Conservation (phyloP, 2,888 invertebrate genomes). For the Euspilapteryx auroguttella region DNA sequence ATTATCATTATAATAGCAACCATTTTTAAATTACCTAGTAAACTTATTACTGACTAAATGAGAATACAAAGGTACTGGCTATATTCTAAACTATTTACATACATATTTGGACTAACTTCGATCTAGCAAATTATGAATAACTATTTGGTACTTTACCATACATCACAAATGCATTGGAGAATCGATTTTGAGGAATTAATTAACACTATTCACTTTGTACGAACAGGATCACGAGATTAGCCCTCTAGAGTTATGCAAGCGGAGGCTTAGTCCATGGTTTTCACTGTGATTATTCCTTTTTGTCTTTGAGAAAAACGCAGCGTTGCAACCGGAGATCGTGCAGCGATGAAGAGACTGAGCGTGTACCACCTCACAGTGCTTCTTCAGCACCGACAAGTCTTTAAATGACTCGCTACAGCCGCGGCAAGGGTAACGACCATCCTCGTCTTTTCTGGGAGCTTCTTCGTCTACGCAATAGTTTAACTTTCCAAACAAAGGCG, state of each 20-base stretch:
- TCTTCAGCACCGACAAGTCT: constrained; percentile 65
- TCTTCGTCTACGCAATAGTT: constrained; percentile 70
- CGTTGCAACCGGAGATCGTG: constrained; percentile 74
- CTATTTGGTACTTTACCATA: constrained; percentile 38
- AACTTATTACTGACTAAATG: constrained; percentile 7
- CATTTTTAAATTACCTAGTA: no score
- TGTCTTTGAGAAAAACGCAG: constrained; percentile 77
- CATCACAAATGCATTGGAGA: constrained; percentile 48
- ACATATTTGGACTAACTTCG: constrained; percentile 5
- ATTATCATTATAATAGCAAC: no score
- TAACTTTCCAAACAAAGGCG: constrained; percentile 34
- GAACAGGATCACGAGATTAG: no score
- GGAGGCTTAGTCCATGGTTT: constrained; percentile 60
- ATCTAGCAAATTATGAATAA: constrained; percentile 12
- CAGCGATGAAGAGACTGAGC: constrained; percentile 72
- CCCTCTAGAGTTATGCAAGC: constrained; percentile 1
- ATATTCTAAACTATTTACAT: constrained; percentile 2
- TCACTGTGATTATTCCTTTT: constrained; percentile 78
- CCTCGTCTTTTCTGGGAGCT: constrained; percentile 65
- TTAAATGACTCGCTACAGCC: constrained; percentile 68
- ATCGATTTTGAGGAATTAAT: no score
- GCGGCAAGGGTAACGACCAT: constrained; percentile 69
- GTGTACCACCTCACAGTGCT: constrained; percentile 74
- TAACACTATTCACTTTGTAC: no score
- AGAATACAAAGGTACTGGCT: constrained; percentile 27